A percentile compares a stretch with the other conserved stretches of the same genome.
phyloP scores from a whole-genome alignment of 2,797 vertebrate genomes.

The Anguilla anguilla region DNA sequence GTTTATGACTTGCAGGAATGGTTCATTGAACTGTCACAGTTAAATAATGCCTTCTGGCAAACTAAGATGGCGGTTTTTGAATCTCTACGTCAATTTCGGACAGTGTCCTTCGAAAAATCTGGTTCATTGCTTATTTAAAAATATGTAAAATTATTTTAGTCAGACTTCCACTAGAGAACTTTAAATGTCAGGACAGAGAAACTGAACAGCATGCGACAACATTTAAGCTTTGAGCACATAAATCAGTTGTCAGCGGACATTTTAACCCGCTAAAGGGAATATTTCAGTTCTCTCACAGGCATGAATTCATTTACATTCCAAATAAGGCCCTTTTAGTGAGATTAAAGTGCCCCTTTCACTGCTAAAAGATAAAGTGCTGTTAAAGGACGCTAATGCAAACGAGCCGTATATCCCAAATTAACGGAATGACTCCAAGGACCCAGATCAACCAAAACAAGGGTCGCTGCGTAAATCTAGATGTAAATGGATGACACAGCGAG shows the following conservation, averaged over 20 bases:
- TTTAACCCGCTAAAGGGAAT: not conserved
- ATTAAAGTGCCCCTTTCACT: not conserved
- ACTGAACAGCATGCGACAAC: not conserved
- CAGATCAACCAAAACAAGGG: not conserved
- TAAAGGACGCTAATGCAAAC: not conserved
- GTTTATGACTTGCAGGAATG: not conserved
- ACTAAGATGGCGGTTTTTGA: not conserved
- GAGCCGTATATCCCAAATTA: not conserved
- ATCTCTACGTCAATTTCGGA: not conserved
- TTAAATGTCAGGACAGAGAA: not conserved
- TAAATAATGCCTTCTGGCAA: not conserved
- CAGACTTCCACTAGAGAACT: not conserved
- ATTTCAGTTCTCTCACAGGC: not conserved
- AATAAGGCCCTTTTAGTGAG: conserved; percentile 2
- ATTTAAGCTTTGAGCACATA: not conserved
- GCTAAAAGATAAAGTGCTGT: conserved; percentile 1
- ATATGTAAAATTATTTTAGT: not conserved
- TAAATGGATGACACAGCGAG: not conserved
- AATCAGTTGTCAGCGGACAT: not conserved
- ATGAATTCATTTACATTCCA: conserved; percentile 6
- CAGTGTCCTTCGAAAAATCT: not conserved
- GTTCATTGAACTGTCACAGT: not conserved
- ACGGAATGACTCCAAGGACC: not conserved
- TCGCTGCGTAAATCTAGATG: not conserved
- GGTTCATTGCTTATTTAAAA: not conserved